Base-by-base conservation (phyloP, 2,797 vertebrate genomes). In the Phoxinus dragarum region DNA sequence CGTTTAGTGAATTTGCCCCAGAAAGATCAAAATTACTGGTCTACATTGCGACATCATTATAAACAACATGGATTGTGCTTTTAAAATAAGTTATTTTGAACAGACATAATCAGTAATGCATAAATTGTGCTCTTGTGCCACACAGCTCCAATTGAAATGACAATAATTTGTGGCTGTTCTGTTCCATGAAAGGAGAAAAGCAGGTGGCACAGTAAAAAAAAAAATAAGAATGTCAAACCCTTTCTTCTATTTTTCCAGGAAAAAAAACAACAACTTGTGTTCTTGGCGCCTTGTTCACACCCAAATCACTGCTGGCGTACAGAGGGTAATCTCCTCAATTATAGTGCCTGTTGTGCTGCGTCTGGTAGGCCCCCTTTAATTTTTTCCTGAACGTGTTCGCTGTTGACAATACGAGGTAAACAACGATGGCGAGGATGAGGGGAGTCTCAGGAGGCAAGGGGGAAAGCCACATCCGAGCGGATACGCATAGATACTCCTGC, bases 381-480 rank as follows among this genome's bases (percentile, higher is more conserved):
- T 92, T 91, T 80, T 86, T 67, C 90, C 82, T 61, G 40, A 82
- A 86, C 59, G 44, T 83, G 92, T 91, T 88, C n/a, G 89, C 85
- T 93, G 94, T 92, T 95, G 94, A 96, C 95, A 96, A 95, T 92
- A 86, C 90, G 93, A 93, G 92, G 94, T 95, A 96, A 96, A 96
- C 94, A 96, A 95, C 90, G 89, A 86, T 86, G 88, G 86, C 89
- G 74, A 89, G 77, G 90, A 80, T 93, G 91, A 92, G 90, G 91
- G 90, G 92, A 95, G 94, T 92, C 95, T 94, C 95, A 89, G 90
- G 95, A 95, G 95, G 93, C 93, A 92, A 90, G 44, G 85, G 92
- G 93, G 92, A 91, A 95, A 94, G 92, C 93, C 93, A 94, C 93
- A 93, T 88, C 79, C 87, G 86, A 88, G 84, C 86, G n/a, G 66